Evolutionary conservation across 1,140 invertebrate genomes (phyloP), one percentile per base, ranked within the genome.

Genomic region (Lerema accius): DNA sequence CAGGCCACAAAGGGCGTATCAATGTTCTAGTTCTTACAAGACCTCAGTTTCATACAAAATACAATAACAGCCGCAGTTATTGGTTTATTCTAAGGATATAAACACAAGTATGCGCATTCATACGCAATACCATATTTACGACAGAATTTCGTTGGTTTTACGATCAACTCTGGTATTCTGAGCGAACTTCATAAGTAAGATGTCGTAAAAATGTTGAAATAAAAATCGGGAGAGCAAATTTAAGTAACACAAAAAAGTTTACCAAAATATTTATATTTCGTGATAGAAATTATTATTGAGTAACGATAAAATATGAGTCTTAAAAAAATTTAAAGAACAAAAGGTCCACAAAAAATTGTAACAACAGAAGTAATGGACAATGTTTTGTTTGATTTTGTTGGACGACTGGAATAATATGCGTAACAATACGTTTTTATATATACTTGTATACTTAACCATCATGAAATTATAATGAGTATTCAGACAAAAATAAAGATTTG

Each of bases 1-100:
- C n/a, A n/a, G n/a, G n/a, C n/a, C n/a, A n/a, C n/a, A n/a, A 23
- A 23, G 5, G 5, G 19, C 19, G 2, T 4, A 32, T 1, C 1
- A 32, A 32, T 32, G 7, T 32, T 9, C 28, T 32, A 32, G 4
- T 4, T 32, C 28, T 32, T 7, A 23, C 5, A 32, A 32, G 7
- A 23, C 4, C 28, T 32, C 28, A 4, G 28, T 32, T 32, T 32
- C 9, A 7, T 32, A 32, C 19, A 23, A 23, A 9, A 32, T 9
- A 32, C 28, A 32, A 32, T 72, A 65, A 62, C 50, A 61, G 10
- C n/a, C n/a, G 39, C 13, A 59, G 53, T 42, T 51, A 58, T 32
- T 7, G 28, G 28, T 32, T 32, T 28, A 14, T 23, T 32, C 26
- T 50, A 26, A 16, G 4, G 46, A 50, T 35, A 48, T 45, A 45